These are phyloP conservation scores for Notodromas monacha DNA, from an alignment of 2,888 invertebrate genomes.

Conservation along the genomic window DNA sequence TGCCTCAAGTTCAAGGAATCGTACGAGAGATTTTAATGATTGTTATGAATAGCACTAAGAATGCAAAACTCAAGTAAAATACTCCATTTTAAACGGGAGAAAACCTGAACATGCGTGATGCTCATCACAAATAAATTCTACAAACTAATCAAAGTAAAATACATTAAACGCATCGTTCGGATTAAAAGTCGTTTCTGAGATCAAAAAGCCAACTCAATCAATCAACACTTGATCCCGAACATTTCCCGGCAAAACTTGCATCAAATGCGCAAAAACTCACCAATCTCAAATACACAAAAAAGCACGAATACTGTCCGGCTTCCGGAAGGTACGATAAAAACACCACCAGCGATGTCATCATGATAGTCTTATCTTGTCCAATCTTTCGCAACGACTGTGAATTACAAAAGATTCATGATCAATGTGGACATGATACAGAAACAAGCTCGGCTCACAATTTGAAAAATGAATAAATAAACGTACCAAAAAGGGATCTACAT, in stretches of 20 bases:
- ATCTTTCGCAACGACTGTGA: slow-evolving; percentile 55
- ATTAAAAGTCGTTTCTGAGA: no score
- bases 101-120: no score
- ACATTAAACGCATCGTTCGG: no score
- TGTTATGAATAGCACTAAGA: no score
- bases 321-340: slow-evolving; percentile 92
- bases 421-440: slow-evolving; percentile 1
- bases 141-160: no score
- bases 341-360: slow-evolving; percentile 85
- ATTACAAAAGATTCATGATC: neutral
- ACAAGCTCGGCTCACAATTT: no score
- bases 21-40: no score
- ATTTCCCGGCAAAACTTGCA: slow-evolving; percentile 1
- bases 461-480: slow-evolving; percentile 12
- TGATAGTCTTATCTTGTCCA: slow-evolving; percentile 71
- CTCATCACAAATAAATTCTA: no score
- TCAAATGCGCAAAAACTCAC: slow-evolving; percentile 19
- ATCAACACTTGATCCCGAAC: neutral
- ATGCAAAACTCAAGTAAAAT: no score
- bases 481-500: slow-evolving; percentile 83
- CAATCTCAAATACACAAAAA: slow-evolving; percentile 90
- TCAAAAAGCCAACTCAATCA: no score
- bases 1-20: no score
- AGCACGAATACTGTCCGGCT: slow-evolving; percentile 88
- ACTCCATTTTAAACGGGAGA: no score